Evolutionary conservation across 2,797 vertebrate species (phyloP), one percentile per base, ranked within the genome.

Genomic region (Periophthalmus magnuspinnatus): DNA sequence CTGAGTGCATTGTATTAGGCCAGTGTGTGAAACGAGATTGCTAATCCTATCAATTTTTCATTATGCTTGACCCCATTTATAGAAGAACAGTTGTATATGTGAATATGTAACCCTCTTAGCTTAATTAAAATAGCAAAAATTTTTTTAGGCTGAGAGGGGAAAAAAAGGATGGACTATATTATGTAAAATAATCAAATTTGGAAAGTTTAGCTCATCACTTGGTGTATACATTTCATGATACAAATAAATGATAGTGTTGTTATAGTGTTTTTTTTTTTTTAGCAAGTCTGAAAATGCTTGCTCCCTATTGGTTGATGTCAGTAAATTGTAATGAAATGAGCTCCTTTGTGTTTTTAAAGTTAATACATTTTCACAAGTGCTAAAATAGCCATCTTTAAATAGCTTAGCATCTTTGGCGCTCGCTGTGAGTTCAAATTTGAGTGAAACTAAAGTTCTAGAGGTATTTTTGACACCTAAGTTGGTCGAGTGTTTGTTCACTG

Each of bases 11-110:
- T 50, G 62, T 64, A 50, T 65, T 50, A 52, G 63, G 50, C 63
- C 47, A 65, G 63, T 32, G 47, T 48, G 61, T 50, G 45, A 65
- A 65, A 63, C 47, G 61, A 63, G 61, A 63, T 63, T 63, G 21
- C 38, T 45, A 63, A 65, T 65, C 63, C 63, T 65, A 33, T 65
- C 63, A 50, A 52, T 32, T 65, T 52, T 65, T 65, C 63, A 65
- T 65, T 65, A 33, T 50, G 24, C 34, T 52, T 65, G 63, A 65
- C 45, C 61, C 45, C 28, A 50, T 65, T 65, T 32, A 50, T 6
- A 33, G 63, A 47, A 32, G 32, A 45, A 50, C 45, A 9, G 24
- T 9, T 2, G 19, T 38, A 52, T 33, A n/a, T 32, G 41, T 33
- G 45, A 65, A 13, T 52, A 33, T 45, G n/a, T 65, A 50, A 50